A percentile compares a stretch with the other conserved stretches of the same genome.
phyloP scores from a whole-genome alignment of 1,140 invertebrate genomes.

The Brachionus sp. region DNA sequence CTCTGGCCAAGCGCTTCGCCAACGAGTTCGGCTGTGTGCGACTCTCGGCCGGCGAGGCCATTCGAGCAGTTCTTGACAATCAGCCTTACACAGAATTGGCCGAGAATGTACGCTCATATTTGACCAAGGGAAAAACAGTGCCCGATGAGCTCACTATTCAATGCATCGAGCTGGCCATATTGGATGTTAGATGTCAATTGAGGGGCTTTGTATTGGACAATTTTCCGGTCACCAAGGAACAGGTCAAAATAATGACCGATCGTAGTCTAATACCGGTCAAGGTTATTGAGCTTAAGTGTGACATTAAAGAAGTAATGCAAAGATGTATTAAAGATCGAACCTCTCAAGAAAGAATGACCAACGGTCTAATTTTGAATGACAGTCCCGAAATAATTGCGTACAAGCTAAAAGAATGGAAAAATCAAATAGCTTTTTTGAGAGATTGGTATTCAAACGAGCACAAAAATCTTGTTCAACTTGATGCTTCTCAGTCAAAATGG shows the following conservation, averaged over 20 bases:
- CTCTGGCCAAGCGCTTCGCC: conserved; percentile 57
- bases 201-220: conserved; percentile 60
- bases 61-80: conserved; percentile 52
- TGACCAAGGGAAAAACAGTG: conserved; percentile 53
- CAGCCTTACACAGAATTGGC: conserved; percentile 55
- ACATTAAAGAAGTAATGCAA: conserved; percentile 54
- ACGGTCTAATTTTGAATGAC: conserved; percentile 49
- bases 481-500: conserved; percentile 57
- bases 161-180: conserved; percentile 54
- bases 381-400: conserved; percentile 56
- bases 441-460: conserved; percentile 57
- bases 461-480: conserved; percentile 53
- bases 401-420: conserved; percentile 53
- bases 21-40: conserved; percentile 56
- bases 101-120: conserved; percentile 51
- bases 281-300: conserved; percentile 56
- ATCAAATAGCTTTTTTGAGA: conserved; percentile 50
- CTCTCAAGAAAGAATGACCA: conserved; percentile 50
- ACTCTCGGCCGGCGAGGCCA: conserved; percentile 57
- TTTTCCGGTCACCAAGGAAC: conserved; percentile 55
- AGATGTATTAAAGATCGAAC: conserved; percentile 56
- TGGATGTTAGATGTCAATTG: conserved; percentile 57
- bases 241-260: conserved; percentile 56
- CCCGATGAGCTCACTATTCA: conserved; percentile 57
- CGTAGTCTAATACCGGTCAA: conserved; percentile 56